Evolutionary conservation across 1,140 invertebrate genomes (phyloP), one percentile per base, ranked within the genome.

Genomic region (Parasteatoda tepidariorum): DNA sequence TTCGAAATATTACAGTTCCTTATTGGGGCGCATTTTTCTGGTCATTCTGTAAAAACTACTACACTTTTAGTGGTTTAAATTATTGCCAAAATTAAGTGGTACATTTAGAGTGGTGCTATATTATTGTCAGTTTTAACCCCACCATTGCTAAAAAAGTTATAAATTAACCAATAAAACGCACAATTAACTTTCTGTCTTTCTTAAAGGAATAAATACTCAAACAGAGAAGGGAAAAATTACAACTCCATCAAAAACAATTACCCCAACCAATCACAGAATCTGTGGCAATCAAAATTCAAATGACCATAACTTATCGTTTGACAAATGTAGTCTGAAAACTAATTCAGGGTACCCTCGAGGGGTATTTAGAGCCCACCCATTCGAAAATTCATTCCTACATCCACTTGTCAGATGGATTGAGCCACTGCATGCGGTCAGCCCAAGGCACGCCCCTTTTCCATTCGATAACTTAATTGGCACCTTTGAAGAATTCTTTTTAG

Each of bases 391-490:
- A 24, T 22, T 67, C 64, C 30, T 6, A n/a, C 30, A 67, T 67
- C 31, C 64, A n/a, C 64, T 38, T 18, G 64, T 33, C 64, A 33
- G 30, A n/a, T 22, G 38, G 38, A 13, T 13, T 11, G 30, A 34
- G 31, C 2, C 30, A 28, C 15, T 33, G 22, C 26, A 31, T n/a
- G 30, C 26, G 62, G 62, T 66, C 62, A 48, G 38, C 15, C 28
- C 4, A 11, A 15, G 26, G 34, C 67, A 70, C 67, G 67, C 67
- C 67, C 34, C 70, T 5, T 33, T 30, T 38, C 70, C 30, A 55
- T 24, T 24, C 18, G 70, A 73, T 73, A 59, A 73, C 70, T 73
- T 73, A 73, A 73, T 73, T 73, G 70, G 70, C 70, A 73, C 70
- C 70, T 73, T 55, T 15, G 15, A n/a, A 11, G 18, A 48, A 73